Conservation (phyloP, 2,888 invertebrate genomes). For the Isotomurus palustris region DNA sequence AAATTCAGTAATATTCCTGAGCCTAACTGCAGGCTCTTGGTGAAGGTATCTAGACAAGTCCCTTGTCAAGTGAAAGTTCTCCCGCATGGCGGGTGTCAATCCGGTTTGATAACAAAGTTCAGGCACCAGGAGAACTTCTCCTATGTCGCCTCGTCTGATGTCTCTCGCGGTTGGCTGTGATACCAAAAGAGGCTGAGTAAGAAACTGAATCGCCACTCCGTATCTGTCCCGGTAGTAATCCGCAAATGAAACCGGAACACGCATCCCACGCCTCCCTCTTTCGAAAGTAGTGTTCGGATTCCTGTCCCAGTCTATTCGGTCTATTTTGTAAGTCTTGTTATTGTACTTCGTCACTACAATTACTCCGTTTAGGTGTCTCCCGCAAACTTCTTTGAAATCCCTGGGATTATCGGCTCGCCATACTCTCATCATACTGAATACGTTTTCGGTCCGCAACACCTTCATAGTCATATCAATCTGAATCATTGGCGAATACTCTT, state of each 20-base stretch:
- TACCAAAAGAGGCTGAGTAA: not conserved
- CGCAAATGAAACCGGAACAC: too few species aligned
- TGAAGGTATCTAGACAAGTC: not conserved
- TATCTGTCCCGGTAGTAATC: not conserved
- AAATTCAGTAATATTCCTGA: too few species aligned
- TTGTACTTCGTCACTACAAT: conserved; percentile 5
- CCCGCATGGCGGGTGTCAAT: not conserved
- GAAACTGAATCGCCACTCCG: not conserved
- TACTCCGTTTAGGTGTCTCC: not conserved
- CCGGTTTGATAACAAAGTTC: conserved; percentile 7
- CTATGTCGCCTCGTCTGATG: conserved; percentile 1
- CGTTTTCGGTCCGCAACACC: not conserved
- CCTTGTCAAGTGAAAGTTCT: conserved; percentile 1
- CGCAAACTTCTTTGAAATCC: not conserved
- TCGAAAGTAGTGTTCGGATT: not conserved
- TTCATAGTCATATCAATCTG: conserved; percentile 3
- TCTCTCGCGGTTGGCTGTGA: not conserved
- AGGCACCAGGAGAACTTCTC: not conserved
- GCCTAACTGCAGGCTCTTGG: not conserved
- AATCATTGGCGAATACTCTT: not conserved
- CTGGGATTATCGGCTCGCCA: not conserved
- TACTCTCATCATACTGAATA: not conserved
- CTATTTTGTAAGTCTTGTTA: conserved; percentile 1
- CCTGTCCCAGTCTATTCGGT: not conserved
- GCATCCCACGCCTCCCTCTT: not conserved